A percentile compares a stretch with the other conserved stretches of the same genome.
Evolutionary conservation across 2,888 invertebrate genomes (phyloP).

Genomic region (Opisthograptis luteolata): DNA sequence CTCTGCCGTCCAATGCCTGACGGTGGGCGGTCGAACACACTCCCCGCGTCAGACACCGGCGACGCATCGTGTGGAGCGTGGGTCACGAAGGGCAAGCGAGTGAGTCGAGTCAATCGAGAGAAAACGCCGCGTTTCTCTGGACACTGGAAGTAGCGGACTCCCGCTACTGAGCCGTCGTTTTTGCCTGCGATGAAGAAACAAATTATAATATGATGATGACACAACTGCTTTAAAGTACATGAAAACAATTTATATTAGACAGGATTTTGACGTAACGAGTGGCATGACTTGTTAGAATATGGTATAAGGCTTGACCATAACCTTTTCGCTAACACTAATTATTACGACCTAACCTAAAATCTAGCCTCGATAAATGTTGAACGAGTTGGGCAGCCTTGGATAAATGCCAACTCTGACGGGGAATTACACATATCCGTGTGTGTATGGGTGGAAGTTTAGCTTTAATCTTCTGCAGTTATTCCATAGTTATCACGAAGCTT

Average conservation of each 20-base stretch:
- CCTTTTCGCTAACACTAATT: constrained; percentile 12
- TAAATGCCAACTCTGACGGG: constrained; percentile 6
- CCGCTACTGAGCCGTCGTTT: constrained; percentile 98
- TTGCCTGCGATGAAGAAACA: constrained; percentile 87
- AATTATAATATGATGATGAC: background rate
- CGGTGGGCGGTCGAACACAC: constrained; percentile 77
- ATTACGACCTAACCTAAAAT: constrained; percentile 7
- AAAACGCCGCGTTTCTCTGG: constrained; percentile 97
- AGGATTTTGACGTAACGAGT: background rate
- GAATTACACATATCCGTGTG: background rate
- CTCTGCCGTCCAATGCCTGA: constrained; percentile 73
- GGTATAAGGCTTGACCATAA: constrained; percentile 8
- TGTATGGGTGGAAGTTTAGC: constrained; percentile 36
- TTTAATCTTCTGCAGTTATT: too few relatives aligned
- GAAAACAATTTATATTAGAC: background rate
- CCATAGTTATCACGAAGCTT: too few relatives aligned
- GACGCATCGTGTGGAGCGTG: constrained; percentile 80
- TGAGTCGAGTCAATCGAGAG: constrained; percentile 93
- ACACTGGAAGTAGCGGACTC: constrained; percentile 96
- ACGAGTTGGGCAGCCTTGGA: constrained; percentile 15
- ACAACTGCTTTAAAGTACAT: background rate
- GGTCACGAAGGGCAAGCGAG: constrained; percentile 87
- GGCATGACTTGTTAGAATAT: background rate
- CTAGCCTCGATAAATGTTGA: constrained; percentile 15
- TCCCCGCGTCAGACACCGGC: constrained; percentile 75